Evolutionary conservation across 2,797 vertebrate species (phyloP), one percentile per base, ranked within the genome.

Genomic region (Limnodromus scolopaceus): DNA sequence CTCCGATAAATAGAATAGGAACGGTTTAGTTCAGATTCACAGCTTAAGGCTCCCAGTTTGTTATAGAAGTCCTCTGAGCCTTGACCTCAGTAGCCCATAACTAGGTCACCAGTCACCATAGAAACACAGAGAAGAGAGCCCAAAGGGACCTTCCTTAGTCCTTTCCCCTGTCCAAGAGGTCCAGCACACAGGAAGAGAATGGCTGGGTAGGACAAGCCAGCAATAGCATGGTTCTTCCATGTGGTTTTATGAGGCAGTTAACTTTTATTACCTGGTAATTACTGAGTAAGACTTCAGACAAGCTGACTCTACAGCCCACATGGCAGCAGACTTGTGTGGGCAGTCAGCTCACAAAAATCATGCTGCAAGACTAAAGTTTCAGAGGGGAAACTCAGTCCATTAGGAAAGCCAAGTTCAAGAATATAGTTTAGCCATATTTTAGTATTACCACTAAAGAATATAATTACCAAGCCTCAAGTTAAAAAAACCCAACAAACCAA

Each of bases 221-320:
- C 80, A 93, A 90, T 70, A 84, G 63, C 48, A 54, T n/a, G 63
- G 70, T 89, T 97, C 86, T 92, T 94, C 92, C 80, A 48, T 69
- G 84, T 54, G 88, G 88, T 87, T 96, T 95, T 95, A 92, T 92
- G 32, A 53, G 30, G 90, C 71, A 94, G 83, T 95, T 92, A 96
- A 96, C 60, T 95, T 96, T 96, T 96, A 95, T 86, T 96, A 92
- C 86, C 92, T 96, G 96, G 92, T 93, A 96, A 93, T 97, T 96
- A 96, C 70, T 38, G 71, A 88, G 51, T 71, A 90, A 93, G 89
- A 51, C 85, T 95, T 81, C 79, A 92, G 87, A 92, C 61, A 90
- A 84, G 51, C 88, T 96, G 95, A 84, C 87, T 95, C 72, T 92
- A 76, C 53, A 84, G 70, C 72, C 61, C 87, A 84, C 87, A 84